A percentile compares a stretch with the other conserved stretches of the same genome.
Evolutionary conservation across 2,113 vertebrate species (phyloP).

Genomic region (Megaceryle maxima): DNA sequence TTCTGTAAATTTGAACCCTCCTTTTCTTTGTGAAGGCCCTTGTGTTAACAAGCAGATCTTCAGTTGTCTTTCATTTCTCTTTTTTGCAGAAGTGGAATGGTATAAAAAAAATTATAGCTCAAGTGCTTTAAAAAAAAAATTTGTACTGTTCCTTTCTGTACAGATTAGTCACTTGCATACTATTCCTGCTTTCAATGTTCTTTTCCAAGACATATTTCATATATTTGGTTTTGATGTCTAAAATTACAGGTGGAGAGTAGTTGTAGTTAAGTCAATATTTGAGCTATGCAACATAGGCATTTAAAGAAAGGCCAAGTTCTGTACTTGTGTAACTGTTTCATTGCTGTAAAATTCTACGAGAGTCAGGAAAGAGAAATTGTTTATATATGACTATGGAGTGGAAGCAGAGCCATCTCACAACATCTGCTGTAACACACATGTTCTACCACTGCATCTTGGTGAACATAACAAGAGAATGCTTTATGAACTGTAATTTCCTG

Average conservation of each 20-base stretch:
- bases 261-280: conserved; percentile 67
- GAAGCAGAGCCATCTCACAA: not conserved
- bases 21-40: not conserved
- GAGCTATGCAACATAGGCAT: not conserved
- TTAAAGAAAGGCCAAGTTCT: conserved; percentile 9
- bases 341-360: not conserved
- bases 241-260: conserved; percentile 32
- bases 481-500: not conserved
- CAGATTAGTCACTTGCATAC: not conserved
- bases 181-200: not conserved
- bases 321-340: conserved; percentile 27
- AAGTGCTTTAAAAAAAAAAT: not conserved
- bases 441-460: not conserved
- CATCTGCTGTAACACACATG: not conserved
- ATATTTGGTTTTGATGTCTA: conserved; percentile 30
- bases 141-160: not conserved
- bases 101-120: not conserved
- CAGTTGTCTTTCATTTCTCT: not conserved
- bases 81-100: not conserved
- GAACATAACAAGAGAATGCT: not conserved
- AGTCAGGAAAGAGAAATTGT: not conserved
- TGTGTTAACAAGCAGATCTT: not conserved
- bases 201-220: conserved; percentile 7
- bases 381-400: not conserved
- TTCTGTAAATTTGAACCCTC: not conserved